Conservation (phyloP, 1,140 invertebrate genomes). For the Zophobas atratus region DNA sequence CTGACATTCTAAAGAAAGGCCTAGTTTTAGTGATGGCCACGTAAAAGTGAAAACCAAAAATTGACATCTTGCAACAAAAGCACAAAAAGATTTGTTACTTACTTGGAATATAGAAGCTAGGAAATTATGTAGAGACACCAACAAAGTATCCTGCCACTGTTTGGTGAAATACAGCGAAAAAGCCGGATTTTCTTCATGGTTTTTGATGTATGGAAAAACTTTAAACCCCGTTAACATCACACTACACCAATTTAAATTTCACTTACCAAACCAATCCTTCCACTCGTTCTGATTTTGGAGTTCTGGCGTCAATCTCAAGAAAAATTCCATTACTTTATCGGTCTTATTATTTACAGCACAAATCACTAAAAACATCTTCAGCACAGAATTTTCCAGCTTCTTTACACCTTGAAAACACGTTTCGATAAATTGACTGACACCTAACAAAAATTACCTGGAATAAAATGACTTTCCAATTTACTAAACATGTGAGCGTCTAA, state of each 20-base stretch:
- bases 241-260: slow-evolving; percentile 12
- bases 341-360: slow-evolving; percentile 85
- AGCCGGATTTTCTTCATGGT: slow-evolving; percentile 90
- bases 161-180: slow-evolving; percentile 93
- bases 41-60: neutral
- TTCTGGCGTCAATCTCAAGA: slow-evolving; percentile 89
- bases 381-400: slow-evolving; percentile 90
- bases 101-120: slow-evolving; percentile 90
- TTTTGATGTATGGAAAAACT: slow-evolving; percentile 93
- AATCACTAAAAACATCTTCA: slow-evolving; percentile 93
- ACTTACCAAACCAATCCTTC: slow-evolving; percentile 98
- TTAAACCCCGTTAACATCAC: slow-evolving; percentile 64
- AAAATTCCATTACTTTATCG: slow-evolving; percentile 93
- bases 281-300: slow-evolving; percentile 92
- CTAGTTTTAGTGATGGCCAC: no score
- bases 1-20: no score
- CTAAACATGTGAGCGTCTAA: slow-evolving; percentile 89
- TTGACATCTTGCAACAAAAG: neutral
- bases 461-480: slow-evolving; percentile 88
- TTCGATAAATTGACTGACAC: slow-evolving; percentile 38
- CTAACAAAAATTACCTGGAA: slow-evolving; percentile 71
- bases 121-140: slow-evolving; percentile 96
- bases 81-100: slow-evolving; percentile 52
- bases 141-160: slow-evolving; percentile 95
- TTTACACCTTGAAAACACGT: slow-evolving; percentile 76